A percentile compares a stretch with the other conserved stretches of the same genome.
Evolutionary conservation across 2,113 vertebrate genomes (phyloP).

Genomic region (Hystrix brachyura): DNA sequence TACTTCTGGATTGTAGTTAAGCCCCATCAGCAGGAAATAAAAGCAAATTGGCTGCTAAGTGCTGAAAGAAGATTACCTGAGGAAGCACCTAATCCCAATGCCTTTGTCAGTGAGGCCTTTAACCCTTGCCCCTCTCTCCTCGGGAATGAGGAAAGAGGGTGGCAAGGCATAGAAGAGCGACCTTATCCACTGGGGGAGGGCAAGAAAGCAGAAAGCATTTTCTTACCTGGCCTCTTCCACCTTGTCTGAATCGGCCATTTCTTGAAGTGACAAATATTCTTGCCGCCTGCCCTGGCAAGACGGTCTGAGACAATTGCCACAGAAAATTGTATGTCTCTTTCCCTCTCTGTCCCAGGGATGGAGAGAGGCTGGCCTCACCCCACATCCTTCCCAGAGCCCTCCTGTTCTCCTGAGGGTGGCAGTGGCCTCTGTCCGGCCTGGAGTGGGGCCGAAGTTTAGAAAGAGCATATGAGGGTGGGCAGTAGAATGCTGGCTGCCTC

Average conservation of each 20-base stretch:
- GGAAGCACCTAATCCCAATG: slow-evolving; percentile 14
- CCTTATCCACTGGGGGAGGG: neutral
- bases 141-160: neutral
- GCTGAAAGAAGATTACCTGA: slow-evolving; percentile 48
- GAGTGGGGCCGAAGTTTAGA: accelerated
- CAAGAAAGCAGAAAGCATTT: neutral
- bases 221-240: neutral
- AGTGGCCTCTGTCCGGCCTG: no score
- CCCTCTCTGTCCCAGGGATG: neutral
- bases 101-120: slow-evolving; percentile 27
- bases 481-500: accelerated
- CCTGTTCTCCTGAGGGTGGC: accelerated
- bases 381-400: neutral
- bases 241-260: neutral
- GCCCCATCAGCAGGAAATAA: neutral
- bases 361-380: neutral
- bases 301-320: neutral
- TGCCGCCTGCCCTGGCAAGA: neutral
- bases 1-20: neutral
- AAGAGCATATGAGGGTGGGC: accelerated
- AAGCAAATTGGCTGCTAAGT: slow-evolving; percentile 39
- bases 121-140: neutral
- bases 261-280: neutral
- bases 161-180: accelerated
- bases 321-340: neutral